Percentiles rank a stretch among this genome's conserved stretches.
Evolutionary conservation across 2,797 vertebrate genomes (phyloP).

Genomic region (Apogon hyalosoma): DNA sequence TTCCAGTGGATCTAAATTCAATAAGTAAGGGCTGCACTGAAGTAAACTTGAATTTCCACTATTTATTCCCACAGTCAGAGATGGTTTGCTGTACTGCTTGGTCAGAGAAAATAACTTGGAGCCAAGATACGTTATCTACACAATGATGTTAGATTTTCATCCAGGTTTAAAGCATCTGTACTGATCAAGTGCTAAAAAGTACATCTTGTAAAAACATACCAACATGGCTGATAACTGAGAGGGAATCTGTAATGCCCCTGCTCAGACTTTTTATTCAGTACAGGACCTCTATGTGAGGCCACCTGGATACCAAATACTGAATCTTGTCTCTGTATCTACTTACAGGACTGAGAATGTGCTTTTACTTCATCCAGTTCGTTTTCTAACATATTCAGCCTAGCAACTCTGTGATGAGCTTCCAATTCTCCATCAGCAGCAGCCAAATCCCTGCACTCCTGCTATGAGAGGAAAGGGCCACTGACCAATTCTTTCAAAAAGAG

Average conservation of each 20-base stretch:
- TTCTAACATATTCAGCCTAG: conserved; percentile 39
- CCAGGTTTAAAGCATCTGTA: conserved; percentile 2
- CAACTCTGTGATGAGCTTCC: conserved; percentile 16
- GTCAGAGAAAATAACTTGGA: no score
- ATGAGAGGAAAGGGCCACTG: not conserved
- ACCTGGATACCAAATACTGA: not conserved
- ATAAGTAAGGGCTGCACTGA: no score
- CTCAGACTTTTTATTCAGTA: conserved; percentile 24
- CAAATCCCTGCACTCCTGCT: conserved; percentile 24
- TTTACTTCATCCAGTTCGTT: conserved; percentile 31
- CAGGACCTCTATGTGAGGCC: conserved; percentile 6
- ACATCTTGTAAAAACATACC: conserved; percentile 17
- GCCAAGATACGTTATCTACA: not conserved
- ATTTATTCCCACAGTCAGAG: no score
- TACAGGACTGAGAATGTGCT: conserved; percentile 12
- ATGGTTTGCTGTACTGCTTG: no score
- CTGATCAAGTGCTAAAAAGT: not conserved
- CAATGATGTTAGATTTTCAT: not conserved
- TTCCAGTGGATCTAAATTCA: no score
- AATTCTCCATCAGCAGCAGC: conserved; percentile 8
- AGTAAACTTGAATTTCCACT: no score
- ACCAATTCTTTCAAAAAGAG: conserved; percentile 5
- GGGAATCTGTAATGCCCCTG: conserved; percentile 19
- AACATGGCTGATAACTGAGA: conserved; percentile 13
- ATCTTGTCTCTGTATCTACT: conserved; percentile 20